Conservation (phyloP, 92 coral and sea anemone genomes). For the Palythoa grandis region DNA sequence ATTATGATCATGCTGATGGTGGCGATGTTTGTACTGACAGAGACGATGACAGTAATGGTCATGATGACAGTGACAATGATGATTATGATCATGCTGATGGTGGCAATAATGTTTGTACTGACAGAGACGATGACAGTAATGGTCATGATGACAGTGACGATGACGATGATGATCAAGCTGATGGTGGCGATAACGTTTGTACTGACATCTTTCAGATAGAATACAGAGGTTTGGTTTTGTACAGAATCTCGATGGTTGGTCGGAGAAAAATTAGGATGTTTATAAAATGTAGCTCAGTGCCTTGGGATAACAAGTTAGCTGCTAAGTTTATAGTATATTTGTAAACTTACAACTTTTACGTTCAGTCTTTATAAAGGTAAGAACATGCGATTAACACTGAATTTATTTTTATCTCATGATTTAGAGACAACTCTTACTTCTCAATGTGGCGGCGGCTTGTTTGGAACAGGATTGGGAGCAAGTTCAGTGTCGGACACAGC, state of each 20-base stretch:
- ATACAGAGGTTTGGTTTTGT: too few species aligned
- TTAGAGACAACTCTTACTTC: conserved; percentile 9
- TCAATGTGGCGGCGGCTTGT: neutral
- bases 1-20: too few species aligned
- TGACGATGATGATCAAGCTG: neutral
- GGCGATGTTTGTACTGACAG: neutral
- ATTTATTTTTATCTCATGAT: neutral
- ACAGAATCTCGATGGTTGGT: too few species aligned
- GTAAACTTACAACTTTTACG: too few species aligned
- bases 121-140: neutral
- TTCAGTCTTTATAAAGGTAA: neutral
- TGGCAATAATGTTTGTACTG: neutral
- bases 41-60: too few species aligned
- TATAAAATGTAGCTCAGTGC: too few species aligned
- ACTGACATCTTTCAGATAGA: neutral
- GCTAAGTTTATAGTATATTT: too few species aligned
- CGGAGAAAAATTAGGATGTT: too few species aligned
- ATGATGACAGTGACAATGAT: neutral
- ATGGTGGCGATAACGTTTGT: neutral
- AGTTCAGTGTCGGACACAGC: conserved; percentile 22
- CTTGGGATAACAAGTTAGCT: too few species aligned
- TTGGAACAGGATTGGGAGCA: neutral
- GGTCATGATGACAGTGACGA: neutral
- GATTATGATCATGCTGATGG: neutral
- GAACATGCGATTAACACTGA: neutral